Percentiles rank a stretch among this genome's conserved stretches.
Conservation (phyloP, 2,888 invertebrate genomes). For the Platynereis dumerilii region DNA sequence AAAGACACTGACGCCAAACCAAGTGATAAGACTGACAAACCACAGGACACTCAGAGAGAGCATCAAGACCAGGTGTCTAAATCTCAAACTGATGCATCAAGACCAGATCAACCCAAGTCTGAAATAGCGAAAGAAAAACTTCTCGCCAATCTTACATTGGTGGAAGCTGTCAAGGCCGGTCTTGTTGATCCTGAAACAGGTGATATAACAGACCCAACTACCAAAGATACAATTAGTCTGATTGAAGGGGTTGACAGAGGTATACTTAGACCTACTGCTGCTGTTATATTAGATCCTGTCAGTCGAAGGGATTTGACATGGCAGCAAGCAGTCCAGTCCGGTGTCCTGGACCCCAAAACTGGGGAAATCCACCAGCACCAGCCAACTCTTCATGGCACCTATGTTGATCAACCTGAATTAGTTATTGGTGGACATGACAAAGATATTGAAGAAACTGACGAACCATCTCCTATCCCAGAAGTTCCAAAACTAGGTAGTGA, state of each 20-base stretch:
- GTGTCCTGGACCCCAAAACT: slow-evolving; percentile 76
- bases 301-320: slow-evolving; percentile 8
- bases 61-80: too few species aligned
- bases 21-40: too few species aligned
- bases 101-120: too few species aligned
- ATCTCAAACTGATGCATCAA: too few species aligned
- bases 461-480: too few species aligned
- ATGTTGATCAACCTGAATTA: too few species aligned
- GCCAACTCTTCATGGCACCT: background rate
- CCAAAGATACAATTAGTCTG: slow-evolving; percentile 9
- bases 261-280: slow-evolving; percentile 55
- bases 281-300: slow-evolving; percentile 12
- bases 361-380: slow-evolving; percentile 62
- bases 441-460: too few species aligned
- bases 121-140: too few species aligned
- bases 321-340: slow-evolving; percentile 78
- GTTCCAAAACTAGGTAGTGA: too few species aligned
- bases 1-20: too few species aligned
- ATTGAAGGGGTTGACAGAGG: slow-evolving; percentile 66
- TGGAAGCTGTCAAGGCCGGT: slow-evolving; percentile 31
- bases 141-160: slow-evolving; percentile 16
- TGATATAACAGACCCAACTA: slow-evolving; percentile 79
- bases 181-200: slow-evolving; percentile 69
- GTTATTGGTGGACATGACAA: too few species aligned
- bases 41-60: too few species aligned